phyloP scores from a whole-genome alignment of 1,140 invertebrate genomes.

The Asobara japonica region DNA sequence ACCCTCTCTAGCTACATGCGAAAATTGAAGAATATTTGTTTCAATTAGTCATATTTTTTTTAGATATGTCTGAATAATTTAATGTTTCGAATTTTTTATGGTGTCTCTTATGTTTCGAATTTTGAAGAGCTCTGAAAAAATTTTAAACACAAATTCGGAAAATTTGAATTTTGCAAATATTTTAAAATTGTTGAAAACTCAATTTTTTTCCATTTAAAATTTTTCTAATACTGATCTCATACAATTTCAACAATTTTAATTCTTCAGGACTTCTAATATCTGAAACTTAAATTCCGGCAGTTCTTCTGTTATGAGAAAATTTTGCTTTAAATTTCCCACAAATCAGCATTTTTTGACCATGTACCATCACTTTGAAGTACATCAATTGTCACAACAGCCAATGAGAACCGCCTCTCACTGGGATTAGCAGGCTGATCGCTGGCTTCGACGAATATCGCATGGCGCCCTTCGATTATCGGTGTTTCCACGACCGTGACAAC shows the following conservation, averaged over 20 bases:
- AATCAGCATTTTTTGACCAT: background rate
- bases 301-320: background rate
- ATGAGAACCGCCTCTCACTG: slow-evolving; percentile 80
- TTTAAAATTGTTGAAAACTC: no score
- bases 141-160: no score
- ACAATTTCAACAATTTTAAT: no score
- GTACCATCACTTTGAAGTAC: slow-evolving; percentile 68
- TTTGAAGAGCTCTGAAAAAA: no score
- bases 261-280: background rate
- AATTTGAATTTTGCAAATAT: no score
- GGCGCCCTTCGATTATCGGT: slow-evolving; percentile 73
- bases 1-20: slow-evolving; percentile 49
- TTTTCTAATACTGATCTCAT: no score
- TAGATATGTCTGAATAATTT: no score
- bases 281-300: background rate
- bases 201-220: no score
- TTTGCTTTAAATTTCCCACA: background rate
- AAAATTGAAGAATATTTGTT: slow-evolving; percentile 5
- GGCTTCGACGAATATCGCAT: slow-evolving; percentile 84
- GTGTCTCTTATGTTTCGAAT: no score
- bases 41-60: background rate
- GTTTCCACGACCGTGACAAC: slow-evolving; percentile 76
- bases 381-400: slow-evolving; percentile 85
- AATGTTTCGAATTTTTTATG: no score
- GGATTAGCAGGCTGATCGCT: slow-evolving; percentile 83